Evolutionary conservation across 2,888 invertebrate species (phyloP).

Genomic region (Drosophila paranaensis): DNA sequence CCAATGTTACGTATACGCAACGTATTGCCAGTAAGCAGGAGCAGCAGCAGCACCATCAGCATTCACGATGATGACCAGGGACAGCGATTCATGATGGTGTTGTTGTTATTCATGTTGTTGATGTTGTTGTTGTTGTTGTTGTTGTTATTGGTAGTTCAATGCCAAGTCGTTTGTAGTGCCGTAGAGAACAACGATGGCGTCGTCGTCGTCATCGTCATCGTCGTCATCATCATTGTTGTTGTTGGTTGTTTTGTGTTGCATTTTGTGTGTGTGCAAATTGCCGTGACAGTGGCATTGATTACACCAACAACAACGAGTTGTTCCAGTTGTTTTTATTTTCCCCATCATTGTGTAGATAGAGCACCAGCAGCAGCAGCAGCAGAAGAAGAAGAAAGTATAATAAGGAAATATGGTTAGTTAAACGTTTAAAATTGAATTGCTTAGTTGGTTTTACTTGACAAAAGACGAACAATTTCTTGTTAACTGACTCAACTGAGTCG

Average conservation of each 20-base stretch:
- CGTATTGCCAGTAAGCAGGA: slow-evolving; percentile 42
- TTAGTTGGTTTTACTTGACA: slow-evolving; percentile 43
- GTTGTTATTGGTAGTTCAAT: slow-evolving; percentile 77
- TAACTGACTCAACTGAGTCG: slow-evolving; percentile 1
- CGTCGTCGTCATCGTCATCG: not conserved
- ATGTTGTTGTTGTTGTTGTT: slow-evolving; percentile 49
- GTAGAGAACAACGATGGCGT: slow-evolving; percentile 19
- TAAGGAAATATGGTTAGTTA: slow-evolving; percentile 79
- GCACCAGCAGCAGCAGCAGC: slow-evolving; percentile 1
- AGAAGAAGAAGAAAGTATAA: slow-evolving; percentile 58
- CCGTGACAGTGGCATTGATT: slow-evolving; percentile 79
- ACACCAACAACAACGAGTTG: slow-evolving; percentile 55
- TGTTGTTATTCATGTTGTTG: slow-evolving; percentile 43
- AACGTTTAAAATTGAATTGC: slow-evolving; percentile 70
- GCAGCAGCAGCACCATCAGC: slow-evolving; percentile 41
- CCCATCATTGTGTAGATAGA: slow-evolving; percentile 35
- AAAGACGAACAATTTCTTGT: slow-evolving; percentile 12
- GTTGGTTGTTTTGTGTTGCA: slow-evolving; percentile 69
- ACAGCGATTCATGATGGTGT: slow-evolving; percentile 44
- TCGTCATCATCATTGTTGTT: slow-evolving; percentile 13
- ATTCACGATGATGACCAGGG: slow-evolving; percentile 68
- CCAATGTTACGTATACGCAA: slow-evolving; percentile 50
- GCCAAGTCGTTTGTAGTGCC: slow-evolving; percentile 69
- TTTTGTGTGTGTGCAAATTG: slow-evolving; percentile 81
- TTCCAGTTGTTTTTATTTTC: slow-evolving; percentile 11